Base-by-base conservation (phyloP, 2,888 invertebrate species). In the Tachina lurida region DNA sequence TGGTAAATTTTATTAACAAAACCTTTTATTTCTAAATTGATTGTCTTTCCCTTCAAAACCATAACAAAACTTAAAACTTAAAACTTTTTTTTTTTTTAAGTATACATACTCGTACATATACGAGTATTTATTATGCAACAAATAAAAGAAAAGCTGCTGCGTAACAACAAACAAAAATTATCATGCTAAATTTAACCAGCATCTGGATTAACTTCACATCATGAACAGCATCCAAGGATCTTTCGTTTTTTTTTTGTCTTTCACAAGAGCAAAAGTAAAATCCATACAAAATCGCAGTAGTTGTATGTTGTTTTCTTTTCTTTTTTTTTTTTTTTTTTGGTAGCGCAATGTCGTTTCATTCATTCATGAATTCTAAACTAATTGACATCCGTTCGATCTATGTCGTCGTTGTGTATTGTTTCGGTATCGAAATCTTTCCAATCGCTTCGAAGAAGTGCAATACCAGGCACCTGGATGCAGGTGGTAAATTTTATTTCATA, bases 361-460 rank as follows among this genome's bases (percentile, higher is more conserved):
- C 90, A 90, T 90, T 91, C 90, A 90, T 91, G 90, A 89, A 90
- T 91, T 91, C 91, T 90, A 91, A 86, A 91, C 91, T 91, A 91
- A 91, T 91, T 90, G 91, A 90, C 90, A 87, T 85, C 79, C 84
- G 88, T 84, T 87, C 80, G 86, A 87, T 85, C 60, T 83, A 84
- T 76, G 76, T 85, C 70, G 65, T 79, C 65, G 39, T 83, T 82
- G 56, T 73, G 19, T 56, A 65, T 71, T 79, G 79, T 73, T 79
- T 39, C 63, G 71, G 65, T 79, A 79, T 73, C 63, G 73, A 63
- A 79, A 84, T 80, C 84, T 86, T 82, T 70, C 67, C 82, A 84
- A 84, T 73, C 62, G 60, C 41, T 71, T 79, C 49, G 54, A 71
- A 71, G 54, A 71, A 71, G 76, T 76, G 68, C 79, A 71, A 78